These are phyloP conservation scores for Rhineura floridana DNA, from an alignment of 2,113 vertebrate species.

Conservation along the genomic window DNA sequence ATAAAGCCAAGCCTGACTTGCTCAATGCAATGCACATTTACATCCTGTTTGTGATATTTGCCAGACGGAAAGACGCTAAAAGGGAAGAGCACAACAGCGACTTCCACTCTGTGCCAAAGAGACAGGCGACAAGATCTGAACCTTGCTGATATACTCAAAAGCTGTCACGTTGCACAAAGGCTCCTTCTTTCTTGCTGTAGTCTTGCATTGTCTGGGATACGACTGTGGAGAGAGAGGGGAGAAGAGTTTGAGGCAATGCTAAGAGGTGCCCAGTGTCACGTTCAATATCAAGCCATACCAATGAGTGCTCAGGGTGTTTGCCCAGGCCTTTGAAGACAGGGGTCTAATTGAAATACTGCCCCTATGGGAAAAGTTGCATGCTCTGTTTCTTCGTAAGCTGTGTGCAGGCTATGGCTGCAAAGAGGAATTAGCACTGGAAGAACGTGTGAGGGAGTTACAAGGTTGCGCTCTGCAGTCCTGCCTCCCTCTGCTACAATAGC, in stretches of 20 bases:
- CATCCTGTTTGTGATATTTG: constrained; percentile 2
- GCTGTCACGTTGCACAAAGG: background rate
- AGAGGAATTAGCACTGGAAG: background rate
- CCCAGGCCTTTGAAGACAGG: background rate
- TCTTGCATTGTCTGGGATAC: background rate
- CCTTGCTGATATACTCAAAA: background rate
- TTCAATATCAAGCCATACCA: background rate
- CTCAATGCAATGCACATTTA: background rate
- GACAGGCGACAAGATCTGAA: background rate
- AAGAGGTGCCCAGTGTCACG: too few species aligned
- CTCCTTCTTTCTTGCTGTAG: background rate
- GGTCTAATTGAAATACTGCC: background rate
- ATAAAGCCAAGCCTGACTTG: background rate
- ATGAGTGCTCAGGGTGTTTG: background rate
- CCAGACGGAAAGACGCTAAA: background rate
- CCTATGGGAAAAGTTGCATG: background rate
- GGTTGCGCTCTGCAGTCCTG: background rate
- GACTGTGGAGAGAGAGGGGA: background rate
- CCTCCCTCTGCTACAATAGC: too few species aligned
- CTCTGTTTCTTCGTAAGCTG: background rate
- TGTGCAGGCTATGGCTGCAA: background rate
- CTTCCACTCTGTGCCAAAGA: background rate
- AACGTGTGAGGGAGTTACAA: too few species aligned
- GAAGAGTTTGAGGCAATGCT: background rate
- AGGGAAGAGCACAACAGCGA: background rate